Percentiles rank a stretch among this genome's conserved stretches.
Evolutionary conservation across 30 jellyfish, hydroid and myxozoan species (phyloP).

Genomic region (Turritopsis rubra): DNA sequence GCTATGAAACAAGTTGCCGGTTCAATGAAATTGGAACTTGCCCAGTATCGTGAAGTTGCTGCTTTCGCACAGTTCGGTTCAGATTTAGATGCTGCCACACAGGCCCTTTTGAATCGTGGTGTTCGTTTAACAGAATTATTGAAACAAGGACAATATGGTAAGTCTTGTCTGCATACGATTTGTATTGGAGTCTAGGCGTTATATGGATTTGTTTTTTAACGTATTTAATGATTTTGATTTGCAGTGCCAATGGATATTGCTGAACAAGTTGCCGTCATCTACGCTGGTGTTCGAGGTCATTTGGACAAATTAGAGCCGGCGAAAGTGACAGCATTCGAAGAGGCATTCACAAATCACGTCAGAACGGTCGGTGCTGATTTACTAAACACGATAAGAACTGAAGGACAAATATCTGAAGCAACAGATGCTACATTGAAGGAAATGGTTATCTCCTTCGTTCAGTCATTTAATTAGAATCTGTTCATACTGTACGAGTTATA

Average conservation of each 20-base stretch:
- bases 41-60: slow-evolving; percentile 99
- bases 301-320: slow-evolving; percentile 94
- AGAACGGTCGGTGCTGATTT: slow-evolving; percentile 66
- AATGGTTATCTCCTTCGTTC: slow-evolving; percentile 73
- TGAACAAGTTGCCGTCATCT: slow-evolving; percentile 95
- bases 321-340: slow-evolving; percentile 81
- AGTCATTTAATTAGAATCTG: slow-evolving; percentile 54
- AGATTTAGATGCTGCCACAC: slow-evolving; percentile 99
- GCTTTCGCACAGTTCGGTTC: slow-evolving; percentile 99
- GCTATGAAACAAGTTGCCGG: slow-evolving; percentile 99
- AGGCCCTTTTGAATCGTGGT: slow-evolving; percentile 98
- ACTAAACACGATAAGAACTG: slow-evolving; percentile 67
- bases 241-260: slow-evolving; percentile 99
- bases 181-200: neutral
- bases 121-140: slow-evolving; percentile 90
- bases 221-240: neutral
- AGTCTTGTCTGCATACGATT: neutral
- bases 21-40: slow-evolving; percentile 99
- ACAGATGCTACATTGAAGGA: slow-evolving; percentile 84
- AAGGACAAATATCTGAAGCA: slow-evolving; percentile 93
- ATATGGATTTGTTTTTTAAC: neutral
- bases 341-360: slow-evolving; percentile 76
- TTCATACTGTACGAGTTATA: neutral
- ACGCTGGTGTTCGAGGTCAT: slow-evolving; percentile 98
- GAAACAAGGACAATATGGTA: slow-evolving; percentile 99